These are phyloP conservation scores for Zoanthus gigantus DNA, from an alignment of 92 coral and sea anemone species.

Conservation along the genomic window DNA sequence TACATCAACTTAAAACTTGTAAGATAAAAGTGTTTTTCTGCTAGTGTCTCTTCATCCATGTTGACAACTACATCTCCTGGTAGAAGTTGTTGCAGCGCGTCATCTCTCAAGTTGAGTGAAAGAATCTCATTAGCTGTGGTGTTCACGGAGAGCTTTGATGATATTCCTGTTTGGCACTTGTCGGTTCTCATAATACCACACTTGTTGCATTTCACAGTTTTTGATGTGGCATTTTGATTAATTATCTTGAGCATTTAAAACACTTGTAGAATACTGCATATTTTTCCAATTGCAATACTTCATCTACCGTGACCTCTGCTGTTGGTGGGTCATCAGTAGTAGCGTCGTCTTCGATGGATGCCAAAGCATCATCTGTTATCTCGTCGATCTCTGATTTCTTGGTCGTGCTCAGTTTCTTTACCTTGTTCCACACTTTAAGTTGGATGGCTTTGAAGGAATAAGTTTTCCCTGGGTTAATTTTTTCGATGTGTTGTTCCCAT, in stretches of 20 bases:
- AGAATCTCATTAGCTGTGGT: constrained; percentile 37
- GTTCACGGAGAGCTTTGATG: constrained; percentile 37
- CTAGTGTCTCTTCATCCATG: constrained; percentile 17
- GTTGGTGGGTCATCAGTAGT: constrained; percentile 10
- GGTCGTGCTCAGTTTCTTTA: constrained; percentile 17
- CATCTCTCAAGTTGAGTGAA: constrained; percentile 45
- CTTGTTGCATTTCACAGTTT: constrained; percentile 35
- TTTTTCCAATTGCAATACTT: constrained; percentile 14
- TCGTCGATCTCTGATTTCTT: constrained; percentile 13
- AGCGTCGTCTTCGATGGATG: constrained; percentile 16
- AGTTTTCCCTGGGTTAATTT: constrained; percentile 13
- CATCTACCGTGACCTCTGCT: constrained; percentile 18
- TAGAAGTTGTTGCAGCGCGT: constrained; percentile 27
- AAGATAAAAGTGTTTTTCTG: constrained; percentile 9
- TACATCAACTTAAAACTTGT: constrained; percentile 14
- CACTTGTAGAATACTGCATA: constrained; percentile 13
- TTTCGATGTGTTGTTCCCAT: constrained; percentile 16
- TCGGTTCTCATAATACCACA: constrained; percentile 47
- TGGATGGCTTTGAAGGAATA: constrained; percentile 13
- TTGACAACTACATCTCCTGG: constrained; percentile 14
- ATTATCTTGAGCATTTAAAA: constrained; percentile 16
- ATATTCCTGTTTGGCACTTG: constrained; percentile 47
- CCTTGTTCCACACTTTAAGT: constrained; percentile 13
- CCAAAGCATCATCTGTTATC: constrained; percentile 16
- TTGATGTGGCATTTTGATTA: constrained; percentile 38